Conservation (phyloP, 2,888 invertebrate genomes). For the Drosophila subquinaria region DNA sequence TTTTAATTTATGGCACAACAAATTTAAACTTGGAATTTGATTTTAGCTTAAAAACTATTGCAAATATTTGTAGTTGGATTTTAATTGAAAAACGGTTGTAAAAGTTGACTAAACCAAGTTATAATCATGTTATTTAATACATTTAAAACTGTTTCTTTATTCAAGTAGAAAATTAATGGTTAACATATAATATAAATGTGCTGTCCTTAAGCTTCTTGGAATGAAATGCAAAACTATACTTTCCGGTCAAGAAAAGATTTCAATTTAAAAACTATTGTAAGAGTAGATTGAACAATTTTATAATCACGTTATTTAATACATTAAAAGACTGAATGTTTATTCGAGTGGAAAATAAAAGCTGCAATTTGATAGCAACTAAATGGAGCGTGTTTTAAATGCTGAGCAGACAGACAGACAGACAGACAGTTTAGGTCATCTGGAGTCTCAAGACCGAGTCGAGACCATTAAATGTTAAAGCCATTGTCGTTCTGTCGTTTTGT, state of each 20-base stretch:
- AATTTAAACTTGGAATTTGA: no score
- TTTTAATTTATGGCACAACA: no score
- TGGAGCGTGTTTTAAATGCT: not conserved
- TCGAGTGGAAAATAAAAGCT: not conserved
- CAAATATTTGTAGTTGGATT: no score
- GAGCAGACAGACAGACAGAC: conserved; percentile 10
- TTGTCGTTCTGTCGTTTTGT: conserved; percentile 18
- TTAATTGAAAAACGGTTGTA: not conserved
- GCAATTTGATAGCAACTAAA: not conserved
- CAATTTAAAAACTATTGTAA: not conserved
- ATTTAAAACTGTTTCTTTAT: no score
- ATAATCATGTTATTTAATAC: no score
- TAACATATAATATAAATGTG: no score
- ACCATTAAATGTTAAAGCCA: conserved; percentile 37
- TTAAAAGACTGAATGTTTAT: no score
- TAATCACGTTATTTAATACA: not conserved
- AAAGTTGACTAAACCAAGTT: no score
- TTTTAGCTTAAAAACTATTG: no score
- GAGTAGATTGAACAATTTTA: not conserved
- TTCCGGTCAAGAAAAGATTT: not conserved
- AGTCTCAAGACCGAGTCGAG: conserved; percentile 1
- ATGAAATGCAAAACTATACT: no score
- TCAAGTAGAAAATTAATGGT: not conserved
- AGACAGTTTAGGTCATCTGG: conserved; percentile 18
- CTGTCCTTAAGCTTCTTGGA: no score